Conservation (phyloP, 1,140 invertebrate genomes). For the Meteorus sp. region DNA sequence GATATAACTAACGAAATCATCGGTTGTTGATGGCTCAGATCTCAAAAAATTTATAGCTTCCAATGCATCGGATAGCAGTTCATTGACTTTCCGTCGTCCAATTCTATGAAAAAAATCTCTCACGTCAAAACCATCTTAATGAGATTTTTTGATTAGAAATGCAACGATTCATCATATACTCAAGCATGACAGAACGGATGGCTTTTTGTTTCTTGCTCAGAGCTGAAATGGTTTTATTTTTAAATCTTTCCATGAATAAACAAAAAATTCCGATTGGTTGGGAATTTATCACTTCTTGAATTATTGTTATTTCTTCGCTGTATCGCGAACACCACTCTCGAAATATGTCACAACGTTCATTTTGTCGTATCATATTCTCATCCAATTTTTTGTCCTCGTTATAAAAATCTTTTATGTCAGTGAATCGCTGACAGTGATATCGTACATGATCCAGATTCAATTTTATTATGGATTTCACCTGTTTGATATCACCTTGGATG, state of each 20-base stretch:
- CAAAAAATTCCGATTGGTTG: conserved; percentile 70
- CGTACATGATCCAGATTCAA: conserved; percentile 65
- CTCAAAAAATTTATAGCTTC: conserved; percentile 66
- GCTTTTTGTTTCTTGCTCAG: conserved; percentile 69
- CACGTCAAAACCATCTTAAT: no score
- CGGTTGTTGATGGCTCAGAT: conserved; percentile 64
- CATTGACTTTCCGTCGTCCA: conserved; percentile 64
- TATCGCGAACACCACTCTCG: conserved; percentile 64
- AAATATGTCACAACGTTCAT: conserved; percentile 60
- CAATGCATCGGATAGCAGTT: conserved; percentile 62
- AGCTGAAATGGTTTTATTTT: conserved; percentile 68
- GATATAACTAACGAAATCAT: conserved; percentile 70
- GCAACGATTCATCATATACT: conserved; percentile 41
- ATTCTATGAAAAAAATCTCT: conserved; percentile 52
- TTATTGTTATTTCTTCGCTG: conserved; percentile 62
- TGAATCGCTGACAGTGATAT: conserved; percentile 69
- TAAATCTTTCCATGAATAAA: conserved; percentile 71
- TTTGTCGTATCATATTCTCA: conserved; percentile 56
- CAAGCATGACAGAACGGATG: conserved; percentile 60
- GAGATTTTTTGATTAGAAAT: no score
- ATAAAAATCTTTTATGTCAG: conserved; percentile 68
- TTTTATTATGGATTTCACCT: conserved; percentile 61
- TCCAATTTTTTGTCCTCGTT: conserved; percentile 69
- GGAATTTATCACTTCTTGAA: conserved; percentile 65
- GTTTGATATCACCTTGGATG: conserved; percentile 59